Conservation (phyloP, 1,140 invertebrate genomes). For the Orchesella cincta region DNA sequence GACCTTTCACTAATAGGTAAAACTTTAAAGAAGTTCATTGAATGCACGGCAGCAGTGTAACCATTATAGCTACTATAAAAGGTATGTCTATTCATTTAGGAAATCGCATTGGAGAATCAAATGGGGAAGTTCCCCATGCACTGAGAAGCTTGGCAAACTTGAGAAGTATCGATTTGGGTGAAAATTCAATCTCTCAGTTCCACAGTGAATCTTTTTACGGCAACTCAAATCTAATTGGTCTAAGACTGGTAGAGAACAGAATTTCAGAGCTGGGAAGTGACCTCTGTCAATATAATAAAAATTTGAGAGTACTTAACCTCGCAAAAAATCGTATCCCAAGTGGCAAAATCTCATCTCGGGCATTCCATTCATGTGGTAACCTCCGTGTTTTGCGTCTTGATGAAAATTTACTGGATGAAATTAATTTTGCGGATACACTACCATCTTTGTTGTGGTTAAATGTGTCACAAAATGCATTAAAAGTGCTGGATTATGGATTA, state of each 20-base stretch:
- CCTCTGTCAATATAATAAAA: no score
- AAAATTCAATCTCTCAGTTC: conserved; percentile 79
- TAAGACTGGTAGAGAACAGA: conserved; percentile 80
- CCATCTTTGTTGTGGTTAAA: conserved; percentile 80
- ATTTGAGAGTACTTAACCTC: conserved; percentile 82
- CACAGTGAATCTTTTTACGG: conserved; percentile 73
- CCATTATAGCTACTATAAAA: no score
- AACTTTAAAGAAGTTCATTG: conserved; percentile 72
- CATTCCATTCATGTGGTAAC: conserved; percentile 72
- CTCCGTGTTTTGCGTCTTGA: conserved; percentile 82
- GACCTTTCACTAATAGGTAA: conserved; percentile 86
- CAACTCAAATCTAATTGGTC: conserved; percentile 69
- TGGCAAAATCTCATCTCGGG: conserved; percentile 76
- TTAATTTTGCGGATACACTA: conserved; percentile 78
- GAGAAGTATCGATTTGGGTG: conserved; percentile 81
- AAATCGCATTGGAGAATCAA: no score
- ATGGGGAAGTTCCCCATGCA: no score
- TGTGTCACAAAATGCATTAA: conserved; percentile 80
- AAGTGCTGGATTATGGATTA: conserved; percentile 82
- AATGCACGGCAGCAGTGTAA: no score
- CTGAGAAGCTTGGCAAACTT: conserved; percentile 73
- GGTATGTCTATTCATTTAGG: no score
- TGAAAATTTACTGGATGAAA: conserved; percentile 79
- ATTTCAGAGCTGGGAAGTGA: conserved; percentile 79
- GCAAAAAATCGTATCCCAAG: conserved; percentile 85